These are phyloP conservation scores for Apodemus speciosus DNA, from an alignment of 2,113 vertebrate species.

Conservation along the genomic window DNA sequence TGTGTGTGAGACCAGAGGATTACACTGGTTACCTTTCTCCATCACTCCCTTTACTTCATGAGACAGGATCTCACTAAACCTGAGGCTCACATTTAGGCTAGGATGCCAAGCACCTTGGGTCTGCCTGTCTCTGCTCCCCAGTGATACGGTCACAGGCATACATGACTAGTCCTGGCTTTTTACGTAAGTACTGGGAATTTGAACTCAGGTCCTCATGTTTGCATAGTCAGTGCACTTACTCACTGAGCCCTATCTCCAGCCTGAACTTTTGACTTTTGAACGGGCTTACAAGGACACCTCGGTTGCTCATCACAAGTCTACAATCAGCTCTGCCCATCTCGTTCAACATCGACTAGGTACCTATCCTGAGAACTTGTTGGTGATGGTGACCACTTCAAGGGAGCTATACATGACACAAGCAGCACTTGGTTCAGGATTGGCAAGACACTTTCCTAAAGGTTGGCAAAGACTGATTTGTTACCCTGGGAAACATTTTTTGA, in stretches of 20 bases:
- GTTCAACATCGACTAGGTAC: neutral
- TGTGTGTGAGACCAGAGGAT: neutral
- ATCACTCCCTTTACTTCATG: neutral
- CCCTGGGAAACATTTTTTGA: neutral
- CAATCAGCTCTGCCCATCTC: neutral
- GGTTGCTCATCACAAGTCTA: neutral
- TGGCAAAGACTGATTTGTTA: neutral
- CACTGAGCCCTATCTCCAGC: neutral
- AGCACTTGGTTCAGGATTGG: neutral
- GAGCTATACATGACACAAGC: neutral
- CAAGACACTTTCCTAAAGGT: neutral
- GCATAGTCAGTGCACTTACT: neutral
- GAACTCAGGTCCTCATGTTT: neutral
- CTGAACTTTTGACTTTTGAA: neutral
- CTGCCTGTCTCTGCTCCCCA: neutral
- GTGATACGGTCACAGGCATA: too few species aligned
- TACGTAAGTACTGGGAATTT: neutral
- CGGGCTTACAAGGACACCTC: neutral
- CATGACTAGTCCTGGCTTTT: neutral
- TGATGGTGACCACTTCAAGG: neutral
- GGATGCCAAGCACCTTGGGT: neutral
- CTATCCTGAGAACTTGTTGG: neutral
- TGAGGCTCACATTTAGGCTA: neutral
- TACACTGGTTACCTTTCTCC: neutral
- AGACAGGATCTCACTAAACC: neutral